These are phyloP conservation scores for Myoxocephalus aenaeus DNA, from an alignment of 2,797 vertebrate species.

Conservation along the genomic window DNA sequence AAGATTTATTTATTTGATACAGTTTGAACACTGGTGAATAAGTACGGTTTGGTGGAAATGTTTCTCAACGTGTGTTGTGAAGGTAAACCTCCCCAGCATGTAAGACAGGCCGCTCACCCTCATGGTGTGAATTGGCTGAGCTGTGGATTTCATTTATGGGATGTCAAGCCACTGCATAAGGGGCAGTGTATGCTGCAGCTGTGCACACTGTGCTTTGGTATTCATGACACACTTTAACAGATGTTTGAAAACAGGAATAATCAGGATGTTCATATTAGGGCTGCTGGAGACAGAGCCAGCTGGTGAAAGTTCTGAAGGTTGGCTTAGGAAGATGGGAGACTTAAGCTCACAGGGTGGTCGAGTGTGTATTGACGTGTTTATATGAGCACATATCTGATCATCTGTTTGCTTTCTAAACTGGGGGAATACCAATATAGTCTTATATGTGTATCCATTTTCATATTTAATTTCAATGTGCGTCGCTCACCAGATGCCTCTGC, in stretches of 20 bases:
- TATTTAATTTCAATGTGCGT: neutral
- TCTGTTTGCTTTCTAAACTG: neutral
- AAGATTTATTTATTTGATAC: neutral
- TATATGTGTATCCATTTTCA: neutral
- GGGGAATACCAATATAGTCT: neutral
- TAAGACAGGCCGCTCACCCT: neutral
- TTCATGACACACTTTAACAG: conserved; percentile 20
- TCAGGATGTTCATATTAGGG: neutral
- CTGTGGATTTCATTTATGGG: neutral
- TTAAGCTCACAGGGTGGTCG: neutral
- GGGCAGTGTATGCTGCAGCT: conserved; percentile 8
- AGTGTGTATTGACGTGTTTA: neutral
- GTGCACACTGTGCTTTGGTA: neutral
- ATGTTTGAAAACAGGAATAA: conserved; percentile 31
- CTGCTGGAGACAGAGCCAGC: conserved; percentile 11
- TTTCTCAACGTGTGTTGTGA: neutral
- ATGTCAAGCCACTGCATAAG: neutral
- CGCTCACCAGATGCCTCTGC: conserved; percentile 94
- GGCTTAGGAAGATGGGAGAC: neutral
- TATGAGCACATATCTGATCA: neutral
- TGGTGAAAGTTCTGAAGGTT: conserved; percentile 1
- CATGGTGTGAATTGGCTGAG: neutral
- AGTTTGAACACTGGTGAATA: neutral
- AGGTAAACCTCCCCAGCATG: neutral
- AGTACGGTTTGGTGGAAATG: neutral